Base-by-base conservation (phyloP, 2,888 invertebrate species). In the Mayetiola destructor region DNA sequence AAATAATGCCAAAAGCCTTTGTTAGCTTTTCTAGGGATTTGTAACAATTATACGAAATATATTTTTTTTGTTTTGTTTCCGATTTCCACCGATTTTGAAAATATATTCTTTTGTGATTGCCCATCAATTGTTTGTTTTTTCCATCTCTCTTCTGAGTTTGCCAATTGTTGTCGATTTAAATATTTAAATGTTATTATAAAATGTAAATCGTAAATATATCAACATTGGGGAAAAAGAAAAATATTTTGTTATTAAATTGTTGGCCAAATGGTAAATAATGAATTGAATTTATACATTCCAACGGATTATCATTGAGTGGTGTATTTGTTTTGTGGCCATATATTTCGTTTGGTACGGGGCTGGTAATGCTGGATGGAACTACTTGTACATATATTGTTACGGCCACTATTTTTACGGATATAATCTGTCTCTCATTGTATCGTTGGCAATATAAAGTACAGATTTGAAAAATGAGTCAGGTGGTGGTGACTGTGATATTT, bases 381-480 rank as follows among this genome's bases (percentile, higher is more conserved):
- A n/a, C n/a, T n/a, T n/a, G n/a, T n/a, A n/a, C n/a, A n/a, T n/a
- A n/a, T n/a, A n/a, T 32, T 48, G 48, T 23, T 16, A n/a, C 27
- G 48, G 27, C n/a, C 27, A 6, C 14, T 27, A 48, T 42, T 39
- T n/a, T 48, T 27, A n/a, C 16, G 48, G 16, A 27, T 48, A 48
- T 48, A 42, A 42, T 42, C 42, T 21, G n/a, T n/a, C 23, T 5
- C 14, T 23, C 9, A 23, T 12, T 42, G 21, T 23, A n/a, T n/a
- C n/a, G n/a, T n/a, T n/a, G n/a, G n/a, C n/a, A n/a, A n/a, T 48
- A 48, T 48, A 27, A 23, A 48, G 48, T 27, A 27, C 27, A 27
- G n/a, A 48, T 48, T 48, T 48, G 23, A 48, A n/a, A 48, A 48
- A 48, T 48, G n/a, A n/a, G 48, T 48, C 48, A 48, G 48, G 48